Evolutionary conservation across 2,797 vertebrate species (phyloP).

Genomic region (Luscinia luscinia): DNA sequence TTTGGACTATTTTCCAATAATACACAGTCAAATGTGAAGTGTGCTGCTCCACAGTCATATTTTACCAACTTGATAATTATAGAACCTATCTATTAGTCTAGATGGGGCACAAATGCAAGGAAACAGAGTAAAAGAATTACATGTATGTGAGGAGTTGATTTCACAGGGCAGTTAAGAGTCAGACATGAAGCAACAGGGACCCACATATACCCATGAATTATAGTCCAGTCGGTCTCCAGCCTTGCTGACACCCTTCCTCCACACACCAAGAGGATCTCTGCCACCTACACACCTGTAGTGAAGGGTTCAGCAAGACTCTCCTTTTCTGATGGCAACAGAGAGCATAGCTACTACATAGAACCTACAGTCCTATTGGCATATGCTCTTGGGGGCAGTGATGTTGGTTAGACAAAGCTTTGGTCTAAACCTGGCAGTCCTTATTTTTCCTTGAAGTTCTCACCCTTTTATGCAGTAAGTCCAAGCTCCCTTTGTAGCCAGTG

Average conservation of each 20-base stretch:
- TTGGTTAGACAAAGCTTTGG: neutral
- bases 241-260: neutral
- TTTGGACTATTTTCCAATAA: neutral
- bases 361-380: neutral
- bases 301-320: neutral
- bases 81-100: neutral
- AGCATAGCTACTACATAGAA: neutral
- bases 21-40: neutral
- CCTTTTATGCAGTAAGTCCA: neutral
- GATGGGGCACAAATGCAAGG: rapidly evolving
- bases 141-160: neutral
- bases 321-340: neutral
- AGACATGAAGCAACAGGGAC: neutral
- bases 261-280: neutral
- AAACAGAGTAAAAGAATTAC: neutral
- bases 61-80: neutral
- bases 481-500: neutral
- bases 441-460: neutral
- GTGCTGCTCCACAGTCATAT: neutral
- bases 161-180: neutral
- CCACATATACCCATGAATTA: too few relatives aligned
- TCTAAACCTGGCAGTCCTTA: neutral
- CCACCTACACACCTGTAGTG: neutral
- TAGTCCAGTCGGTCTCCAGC: neutral
- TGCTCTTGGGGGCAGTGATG: neutral